These are phyloP conservation scores for Dusona sp. DNA, from an alignment of 2,888 invertebrate species.

Conservation along the genomic window DNA sequence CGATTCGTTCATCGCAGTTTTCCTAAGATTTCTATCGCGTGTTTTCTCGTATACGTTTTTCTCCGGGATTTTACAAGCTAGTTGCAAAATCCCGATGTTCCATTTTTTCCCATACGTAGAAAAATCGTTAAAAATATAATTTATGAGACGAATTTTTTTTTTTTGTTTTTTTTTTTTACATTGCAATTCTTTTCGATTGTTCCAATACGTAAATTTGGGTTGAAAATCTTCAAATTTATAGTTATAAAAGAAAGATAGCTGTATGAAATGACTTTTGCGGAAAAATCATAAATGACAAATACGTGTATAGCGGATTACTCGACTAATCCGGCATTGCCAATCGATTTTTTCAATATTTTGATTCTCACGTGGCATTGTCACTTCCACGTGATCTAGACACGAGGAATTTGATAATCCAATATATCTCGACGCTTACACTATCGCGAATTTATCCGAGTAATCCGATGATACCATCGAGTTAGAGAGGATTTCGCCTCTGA, in stretches of 20 bases:
- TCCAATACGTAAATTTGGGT: too few relatives aligned
- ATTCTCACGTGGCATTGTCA: slow-evolving; percentile 53
- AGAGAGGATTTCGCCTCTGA: slow-evolving; percentile 1
- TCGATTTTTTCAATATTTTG: slow-evolving; percentile 25
- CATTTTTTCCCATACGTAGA: not conserved
- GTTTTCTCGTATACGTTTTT: not conserved
- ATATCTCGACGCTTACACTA: slow-evolving; percentile 25
- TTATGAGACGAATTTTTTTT: too few relatives aligned
- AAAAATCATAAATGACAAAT: not conserved
- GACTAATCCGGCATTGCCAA: not conserved
- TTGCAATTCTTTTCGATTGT: not conserved
- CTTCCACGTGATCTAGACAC: slow-evolving; percentile 43
- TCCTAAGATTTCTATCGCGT: slow-evolving; percentile 10
- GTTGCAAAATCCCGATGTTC: not conserved
- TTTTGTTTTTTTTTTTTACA: not conserved
- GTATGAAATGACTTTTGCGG: not conserved
- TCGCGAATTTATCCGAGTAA: slow-evolving; percentile 42
- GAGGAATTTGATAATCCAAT: slow-evolving; percentile 51
- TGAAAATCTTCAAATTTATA: not conserved
- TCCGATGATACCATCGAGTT: slow-evolving; percentile 25
- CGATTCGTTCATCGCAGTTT: slow-evolving; percentile 44
- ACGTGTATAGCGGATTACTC: not conserved
- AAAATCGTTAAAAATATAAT: not conserved
- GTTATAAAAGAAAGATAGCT: not conserved
- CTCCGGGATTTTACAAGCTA: not conserved